Percentiles rank a stretch among this genome's conserved stretches.
phyloP scores from a whole-genome alignment of 2,888 invertebrate species.

The Philopedon plagiatum region DNA sequence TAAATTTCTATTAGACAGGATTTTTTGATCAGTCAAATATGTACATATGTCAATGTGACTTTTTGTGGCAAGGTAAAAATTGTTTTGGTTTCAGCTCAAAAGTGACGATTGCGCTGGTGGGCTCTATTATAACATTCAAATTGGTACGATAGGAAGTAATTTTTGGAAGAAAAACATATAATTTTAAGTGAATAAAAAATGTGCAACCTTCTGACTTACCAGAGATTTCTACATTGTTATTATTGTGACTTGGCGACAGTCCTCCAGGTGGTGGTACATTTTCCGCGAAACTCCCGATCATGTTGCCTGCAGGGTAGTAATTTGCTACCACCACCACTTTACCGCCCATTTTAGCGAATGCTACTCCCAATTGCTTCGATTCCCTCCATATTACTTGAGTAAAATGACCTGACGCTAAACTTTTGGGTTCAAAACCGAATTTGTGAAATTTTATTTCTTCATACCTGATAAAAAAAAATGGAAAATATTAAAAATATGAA shows the following conservation, averaged over 20 bases:
- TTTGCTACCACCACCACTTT: constrained; percentile 89
- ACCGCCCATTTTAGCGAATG: constrained; percentile 77
- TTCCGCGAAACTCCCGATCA: constrained; percentile 78
- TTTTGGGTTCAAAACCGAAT: constrained; percentile 78
- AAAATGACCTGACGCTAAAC: constrained; percentile 77
- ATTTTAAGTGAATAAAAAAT: neutral
- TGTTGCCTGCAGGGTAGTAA: constrained; percentile 92
- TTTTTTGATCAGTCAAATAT: neutral
- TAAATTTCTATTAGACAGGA: neutral
- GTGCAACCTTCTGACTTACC: neutral
- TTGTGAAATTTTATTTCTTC: constrained; percentile 80
- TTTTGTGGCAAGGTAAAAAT: neutral
- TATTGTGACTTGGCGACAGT: constrained; percentile 55
- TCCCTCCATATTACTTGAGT: constrained; percentile 89
- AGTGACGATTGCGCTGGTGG: no score
- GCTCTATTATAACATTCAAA: no score
- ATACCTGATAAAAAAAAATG: constrained; percentile 66
- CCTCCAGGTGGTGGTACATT: constrained; percentile 78
- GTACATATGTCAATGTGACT: neutral
- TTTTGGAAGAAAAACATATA: neutral
- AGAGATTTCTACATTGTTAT: constrained; percentile 71
- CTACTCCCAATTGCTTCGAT: constrained; percentile 82
- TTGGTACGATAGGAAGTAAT: no score
- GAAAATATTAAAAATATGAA: no score
- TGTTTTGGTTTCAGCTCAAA: no score